A percentile compares a stretch with the other conserved stretches of the same genome.
phyloP scores from a whole-genome alignment of 1,140 invertebrate genomes.

The Aphelinus certus region DNA sequence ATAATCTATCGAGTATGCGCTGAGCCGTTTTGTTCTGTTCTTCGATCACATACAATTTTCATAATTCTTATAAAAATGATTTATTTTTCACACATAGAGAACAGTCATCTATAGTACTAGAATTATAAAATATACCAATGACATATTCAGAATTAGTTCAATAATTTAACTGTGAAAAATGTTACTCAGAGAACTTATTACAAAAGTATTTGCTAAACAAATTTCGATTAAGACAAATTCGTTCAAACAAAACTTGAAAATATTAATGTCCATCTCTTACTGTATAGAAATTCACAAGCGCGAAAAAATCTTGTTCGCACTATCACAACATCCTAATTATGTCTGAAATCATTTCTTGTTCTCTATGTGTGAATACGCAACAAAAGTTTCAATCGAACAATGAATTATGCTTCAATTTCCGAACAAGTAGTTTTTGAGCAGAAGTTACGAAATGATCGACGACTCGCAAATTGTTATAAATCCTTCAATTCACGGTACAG shows the following conservation, averaged over 20 bases:
- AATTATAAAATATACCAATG: background rate
- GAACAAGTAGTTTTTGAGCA: background rate
- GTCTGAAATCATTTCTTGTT: no score
- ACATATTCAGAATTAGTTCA: background rate
- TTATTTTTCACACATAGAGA: conserved; percentile 18
- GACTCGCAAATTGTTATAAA: no score
- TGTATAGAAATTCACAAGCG: no score
- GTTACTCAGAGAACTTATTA: background rate
- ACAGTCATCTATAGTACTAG: background rate
- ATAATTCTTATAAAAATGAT: conserved; percentile 1
- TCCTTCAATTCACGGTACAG: no score
- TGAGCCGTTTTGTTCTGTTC: conserved; percentile 10
- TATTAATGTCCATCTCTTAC: no score
- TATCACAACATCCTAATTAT: no score
- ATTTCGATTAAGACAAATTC: no score
- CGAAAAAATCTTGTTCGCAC: no score
- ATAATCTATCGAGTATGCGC: background rate
- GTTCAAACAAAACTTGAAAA: no score
- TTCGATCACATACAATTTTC: conserved; percentile 12
- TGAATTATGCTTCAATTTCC: conserved; percentile 21
- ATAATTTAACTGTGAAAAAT: conserved; percentile 10
- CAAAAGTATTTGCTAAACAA: no score
- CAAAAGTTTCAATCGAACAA: background rate
- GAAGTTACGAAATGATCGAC: no score
- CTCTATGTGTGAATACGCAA: no score